Evolutionary conservation across 1,140 invertebrate genomes (phyloP).

Genomic region (Lordiphosa mommai): DNA sequence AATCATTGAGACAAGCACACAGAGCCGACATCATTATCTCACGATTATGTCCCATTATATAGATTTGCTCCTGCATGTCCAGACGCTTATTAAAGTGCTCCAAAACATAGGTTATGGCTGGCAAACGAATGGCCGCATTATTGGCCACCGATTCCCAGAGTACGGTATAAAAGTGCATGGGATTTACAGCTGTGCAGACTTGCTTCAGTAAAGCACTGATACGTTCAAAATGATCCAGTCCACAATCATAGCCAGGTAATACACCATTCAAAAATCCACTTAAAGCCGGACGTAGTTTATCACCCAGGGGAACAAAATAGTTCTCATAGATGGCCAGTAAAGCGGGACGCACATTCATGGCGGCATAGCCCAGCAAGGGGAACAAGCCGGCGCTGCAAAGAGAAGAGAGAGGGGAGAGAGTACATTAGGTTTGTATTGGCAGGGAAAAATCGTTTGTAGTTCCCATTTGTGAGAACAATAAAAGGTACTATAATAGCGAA

Average conservation of each 20-base stretch:
- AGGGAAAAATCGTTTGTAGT: no score
- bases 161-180: constrained; percentile 91
- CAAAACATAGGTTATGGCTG: constrained; percentile 91
- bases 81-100: constrained; percentile 91
- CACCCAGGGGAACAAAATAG: constrained; percentile 93
- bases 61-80: constrained; percentile 91
- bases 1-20: constrained; percentile 86
- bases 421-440: no score
- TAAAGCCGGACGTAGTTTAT: constrained; percentile 89
- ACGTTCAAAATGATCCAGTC: constrained; percentile 93
- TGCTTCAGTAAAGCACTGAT: constrained; percentile 89
- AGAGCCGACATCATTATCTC: constrained; percentile 86
- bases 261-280: constrained; percentile 93
- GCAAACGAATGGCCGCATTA: constrained; percentile 90
- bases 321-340: constrained; percentile 94
- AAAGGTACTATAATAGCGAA: no score
- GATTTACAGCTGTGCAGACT: constrained; percentile 88
- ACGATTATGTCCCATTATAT: constrained; percentile 92
- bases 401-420: not conserved
- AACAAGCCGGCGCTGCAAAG: constrained; percentile 86
- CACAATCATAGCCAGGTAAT: constrained; percentile 93
- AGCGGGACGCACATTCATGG: constrained; percentile 93
- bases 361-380: constrained; percentile 92
- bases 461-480: no score
- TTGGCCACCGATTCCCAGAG: constrained; percentile 93